Evolutionary conservation across 2,888 invertebrate genomes (phyloP).

Genomic region (Andrena flavipes): DNA sequence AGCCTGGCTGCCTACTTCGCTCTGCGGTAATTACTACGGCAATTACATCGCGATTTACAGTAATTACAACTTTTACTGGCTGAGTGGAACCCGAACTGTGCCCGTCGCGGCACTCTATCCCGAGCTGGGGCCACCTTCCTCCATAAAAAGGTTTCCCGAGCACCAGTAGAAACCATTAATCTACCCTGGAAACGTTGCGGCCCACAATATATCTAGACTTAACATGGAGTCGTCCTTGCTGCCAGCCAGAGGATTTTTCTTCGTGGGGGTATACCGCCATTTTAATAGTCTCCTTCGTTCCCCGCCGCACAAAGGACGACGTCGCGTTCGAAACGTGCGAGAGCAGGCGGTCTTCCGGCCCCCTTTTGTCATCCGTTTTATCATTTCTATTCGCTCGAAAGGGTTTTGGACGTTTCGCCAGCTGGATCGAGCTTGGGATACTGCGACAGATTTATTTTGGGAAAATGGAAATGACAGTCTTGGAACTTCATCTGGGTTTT

Average conservation of each 20-base stretch:
- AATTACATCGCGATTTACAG: conserved; percentile 79
- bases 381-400: background rate
- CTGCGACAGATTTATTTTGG: background rate
- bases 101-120: conserved; percentile 48
- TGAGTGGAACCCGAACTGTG: conserved; percentile 59
- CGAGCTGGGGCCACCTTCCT: conserved; percentile 34
- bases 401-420: background rate
- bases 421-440: background rate
- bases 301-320: conserved; percentile 4
- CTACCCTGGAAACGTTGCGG: conserved; percentile 39
- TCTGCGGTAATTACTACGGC: conserved; percentile 75
- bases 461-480: background rate
- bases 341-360: background rate
- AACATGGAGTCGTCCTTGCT: conserved; percentile 47
- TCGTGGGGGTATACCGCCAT: conserved; percentile 11
- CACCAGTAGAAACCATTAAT: conserved; percentile 58
- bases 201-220: conserved; percentile 51
- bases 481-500: background rate
- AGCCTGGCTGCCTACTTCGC: conserved; percentile 70
- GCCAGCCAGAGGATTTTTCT: conserved; percentile 43
- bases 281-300: conserved; percentile 45
- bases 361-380: background rate
- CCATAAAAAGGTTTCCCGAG: conserved; percentile 53
- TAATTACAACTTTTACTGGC: conserved; percentile 79
- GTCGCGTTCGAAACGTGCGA: conserved; percentile 1